These are phyloP conservation scores for Menura novaehollandiae DNA, from an alignment of 2,113 vertebrate species.

Conservation along the genomic window DNA sequence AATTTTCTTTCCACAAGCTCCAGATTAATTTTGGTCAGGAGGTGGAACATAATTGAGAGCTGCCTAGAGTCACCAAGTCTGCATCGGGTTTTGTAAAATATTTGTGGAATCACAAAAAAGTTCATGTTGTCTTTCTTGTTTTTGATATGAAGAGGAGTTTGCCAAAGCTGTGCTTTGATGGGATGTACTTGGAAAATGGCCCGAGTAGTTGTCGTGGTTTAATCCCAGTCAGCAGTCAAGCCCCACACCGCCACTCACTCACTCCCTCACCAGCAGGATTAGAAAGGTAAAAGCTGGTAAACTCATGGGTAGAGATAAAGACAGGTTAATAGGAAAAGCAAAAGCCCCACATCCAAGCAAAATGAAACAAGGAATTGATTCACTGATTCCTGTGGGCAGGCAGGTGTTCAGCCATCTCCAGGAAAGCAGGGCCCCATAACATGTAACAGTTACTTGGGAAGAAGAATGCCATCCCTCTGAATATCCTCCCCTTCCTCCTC, in stretches of 20 bases:
- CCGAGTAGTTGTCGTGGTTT: not conserved
- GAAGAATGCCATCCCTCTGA: not conserved
- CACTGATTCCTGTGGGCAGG: not conserved
- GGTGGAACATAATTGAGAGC: not conserved
- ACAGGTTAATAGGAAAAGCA: not conserved
- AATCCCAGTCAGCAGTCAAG: not conserved
- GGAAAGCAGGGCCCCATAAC: too few species aligned
- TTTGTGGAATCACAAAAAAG: not conserved
- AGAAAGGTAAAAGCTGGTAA: not conserved
- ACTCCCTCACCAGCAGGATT: not conserved
- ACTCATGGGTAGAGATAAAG: not conserved
- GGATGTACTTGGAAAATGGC: not conserved
- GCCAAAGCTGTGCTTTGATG: not conserved
- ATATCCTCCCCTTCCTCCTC: fast-evolving
- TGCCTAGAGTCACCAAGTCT: not conserved
- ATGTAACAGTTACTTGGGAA: not conserved
- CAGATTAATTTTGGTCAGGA: not conserved
- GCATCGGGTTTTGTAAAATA: not conserved
- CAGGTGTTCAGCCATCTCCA: not conserved
- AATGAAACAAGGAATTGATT: not conserved
- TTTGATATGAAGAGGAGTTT: not conserved
- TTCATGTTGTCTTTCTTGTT: not conserved
- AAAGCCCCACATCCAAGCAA: not conserved
- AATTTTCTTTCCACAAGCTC: not conserved
- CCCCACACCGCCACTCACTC: not conserved